Evolutionary conservation across 1,140 invertebrate species (phyloP).

Genomic region (Drosophila albomicans): DNA sequence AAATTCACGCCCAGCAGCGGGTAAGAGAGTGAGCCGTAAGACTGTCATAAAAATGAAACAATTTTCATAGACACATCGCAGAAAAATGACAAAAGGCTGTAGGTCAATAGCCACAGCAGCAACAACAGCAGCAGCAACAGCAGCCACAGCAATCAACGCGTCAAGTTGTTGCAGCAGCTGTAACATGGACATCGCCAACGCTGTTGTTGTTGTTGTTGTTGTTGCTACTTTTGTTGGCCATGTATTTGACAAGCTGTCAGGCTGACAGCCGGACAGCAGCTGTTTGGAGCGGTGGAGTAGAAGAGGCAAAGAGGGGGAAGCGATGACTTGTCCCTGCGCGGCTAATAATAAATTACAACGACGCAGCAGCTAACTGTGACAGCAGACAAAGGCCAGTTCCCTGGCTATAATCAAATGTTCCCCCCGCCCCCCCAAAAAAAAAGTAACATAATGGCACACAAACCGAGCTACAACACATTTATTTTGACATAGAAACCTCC

Average conservation of each 20-base stretch:
- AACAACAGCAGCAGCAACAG: slow-evolving; percentile 29
- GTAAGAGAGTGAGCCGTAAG: slow-evolving; percentile 17
- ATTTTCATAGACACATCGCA: slow-evolving; percentile 42
- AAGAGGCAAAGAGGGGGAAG: slow-evolving; percentile 28
- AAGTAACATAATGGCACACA: slow-evolving; percentile 29
- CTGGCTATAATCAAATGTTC: slow-evolving; percentile 37
- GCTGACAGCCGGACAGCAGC: slow-evolving; percentile 24
- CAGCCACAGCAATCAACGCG: slow-evolving; percentile 38
- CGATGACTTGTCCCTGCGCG: slow-evolving; percentile 62
- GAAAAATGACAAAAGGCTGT: slow-evolving; percentile 31
- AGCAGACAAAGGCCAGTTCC: slow-evolving; percentile 62
- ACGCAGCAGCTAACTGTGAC: slow-evolving; percentile 53
- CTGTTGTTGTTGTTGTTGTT: slow-evolving; percentile 25
- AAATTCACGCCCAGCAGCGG: slow-evolving; percentile 18
- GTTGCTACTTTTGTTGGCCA: slow-evolving; percentile 49
- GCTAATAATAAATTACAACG: slow-evolving; percentile 74
- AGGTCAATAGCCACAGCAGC: slow-evolving; percentile 40
- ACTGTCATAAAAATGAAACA: slow-evolving; percentile 68
- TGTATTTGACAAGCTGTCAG: slow-evolving; percentile 75
- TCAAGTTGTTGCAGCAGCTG: slow-evolving; percentile 73
- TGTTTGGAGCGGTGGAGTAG: slow-evolving; percentile 1
- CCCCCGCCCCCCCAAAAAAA: background rate
- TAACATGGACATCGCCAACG: slow-evolving; percentile 52
- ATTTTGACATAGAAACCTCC: slow-evolving; percentile 73
- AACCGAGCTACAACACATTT: slow-evolving; percentile 42